Base-by-base conservation (phyloP, 2,113 vertebrate species). In the Procavia capensis region DNA sequence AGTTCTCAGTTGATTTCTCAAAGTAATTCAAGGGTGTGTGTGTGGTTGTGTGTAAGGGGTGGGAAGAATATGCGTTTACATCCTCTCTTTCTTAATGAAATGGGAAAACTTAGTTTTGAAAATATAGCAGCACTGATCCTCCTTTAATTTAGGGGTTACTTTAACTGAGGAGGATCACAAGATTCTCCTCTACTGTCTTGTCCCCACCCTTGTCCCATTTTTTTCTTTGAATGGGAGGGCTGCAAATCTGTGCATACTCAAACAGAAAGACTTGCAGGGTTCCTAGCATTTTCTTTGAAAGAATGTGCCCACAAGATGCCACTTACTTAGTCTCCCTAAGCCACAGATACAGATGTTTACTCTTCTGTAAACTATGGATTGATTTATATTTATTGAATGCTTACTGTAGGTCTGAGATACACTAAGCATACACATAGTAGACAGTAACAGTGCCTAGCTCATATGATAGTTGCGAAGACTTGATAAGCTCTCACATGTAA, bases 251-350 rank as follows among this genome's bases (percentile, higher is more conserved):
- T 24, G 34, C 31, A 75, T 41, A 20, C 27, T 19, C 9, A 86
- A 80, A 43, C 45, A 89, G 27, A 78, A 34, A 91, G 61, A 75
- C n/a, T 45, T 47, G 17, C 11, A 25, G 45, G 79, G 36, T 64
- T 81, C 64, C 66, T 68, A n/a, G 34, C 39, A 47, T 59, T 95
- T 96, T 89, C 59, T 89, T 72, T 76, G 81, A 96, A 79, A 88
- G 31, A 79, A 79, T 63, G 6, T 76, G 64, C 70, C 72, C 92
- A 85, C 27, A 66, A 85, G 41, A 50, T 92, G 74, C 78, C 59
- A 41, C 19, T 83, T 63, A 81, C 39, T 75, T 85, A 57, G 29
- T 29, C 66, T 93, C 36, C 63, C 64, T 57, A n/a, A 89, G 34
- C 39, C 89, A 27, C 29, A 82, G 34, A 74, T 22, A 10, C 2